phyloP scores from a whole-genome alignment of 2,113 vertebrate genomes.

The Pithys albifrons region DNA sequence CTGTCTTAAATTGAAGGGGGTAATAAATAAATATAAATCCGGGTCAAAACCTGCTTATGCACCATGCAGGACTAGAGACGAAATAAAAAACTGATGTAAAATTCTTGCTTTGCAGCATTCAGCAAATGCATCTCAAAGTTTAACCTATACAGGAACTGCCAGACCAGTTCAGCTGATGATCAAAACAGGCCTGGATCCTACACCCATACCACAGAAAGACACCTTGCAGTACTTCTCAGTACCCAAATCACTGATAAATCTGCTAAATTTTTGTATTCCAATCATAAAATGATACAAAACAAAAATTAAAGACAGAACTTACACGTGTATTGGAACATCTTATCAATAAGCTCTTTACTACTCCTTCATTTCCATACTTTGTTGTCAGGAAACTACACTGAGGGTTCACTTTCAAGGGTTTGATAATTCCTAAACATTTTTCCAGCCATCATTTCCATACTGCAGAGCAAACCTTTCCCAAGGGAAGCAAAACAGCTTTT shows the following conservation, averaged over 20 bases:
- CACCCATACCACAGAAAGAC: neutral
- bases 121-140: neutral
- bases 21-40: neutral
- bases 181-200: neutral
- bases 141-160: neutral
- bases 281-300: neutral
- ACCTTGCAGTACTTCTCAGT: neutral
- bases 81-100: neutral
- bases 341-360: neutral
- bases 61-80: rapidly evolving
- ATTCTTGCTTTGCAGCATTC: neutral
- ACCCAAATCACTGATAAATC: neutral
- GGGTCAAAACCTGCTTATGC: neutral
- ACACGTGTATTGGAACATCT: neutral
- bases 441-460: neutral
- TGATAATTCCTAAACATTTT: neutral
- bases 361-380: neutral
- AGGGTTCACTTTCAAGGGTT: neutral
- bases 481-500: neutral
- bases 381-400: neutral
- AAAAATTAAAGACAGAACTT: neutral
- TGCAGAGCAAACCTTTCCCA: neutral
- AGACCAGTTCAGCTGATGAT: neutral
- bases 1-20: neutral
- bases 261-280: neutral